These are phyloP conservation scores for Drosophila conformis DNA, from an alignment of 2,888 invertebrate genomes.

Conservation along the genomic window DNA sequence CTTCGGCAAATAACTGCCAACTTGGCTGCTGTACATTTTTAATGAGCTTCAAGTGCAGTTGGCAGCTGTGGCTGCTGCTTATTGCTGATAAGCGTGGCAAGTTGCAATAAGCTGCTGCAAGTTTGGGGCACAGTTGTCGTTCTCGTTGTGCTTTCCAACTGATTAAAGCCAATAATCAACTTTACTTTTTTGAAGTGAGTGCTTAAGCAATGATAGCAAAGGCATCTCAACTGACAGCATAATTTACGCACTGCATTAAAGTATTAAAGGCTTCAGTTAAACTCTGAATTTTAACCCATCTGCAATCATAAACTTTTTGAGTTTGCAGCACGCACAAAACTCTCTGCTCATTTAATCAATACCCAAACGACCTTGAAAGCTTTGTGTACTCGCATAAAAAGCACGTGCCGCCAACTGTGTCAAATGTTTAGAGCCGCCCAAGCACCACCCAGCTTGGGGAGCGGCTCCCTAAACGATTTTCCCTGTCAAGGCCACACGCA, in stretches of 20 bases:
- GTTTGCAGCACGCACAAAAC: slow-evolving; percentile 21
- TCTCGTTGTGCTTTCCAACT: slow-evolving; percentile 1
- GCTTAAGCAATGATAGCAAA: background rate
- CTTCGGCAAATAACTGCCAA: slow-evolving; percentile 47
- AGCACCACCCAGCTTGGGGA: slow-evolving; percentile 32
- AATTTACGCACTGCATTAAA: background rate
- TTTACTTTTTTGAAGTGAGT: background rate
- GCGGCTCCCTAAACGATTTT: slow-evolving; percentile 63
- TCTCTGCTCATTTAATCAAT: slow-evolving; percentile 53
- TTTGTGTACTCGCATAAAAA: slow-evolving; percentile 51
- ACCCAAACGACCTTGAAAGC: slow-evolving; percentile 61
- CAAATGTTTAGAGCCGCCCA: slow-evolving; percentile 43
- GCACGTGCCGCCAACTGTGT: slow-evolving; percentile 76
- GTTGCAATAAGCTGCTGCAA: slow-evolving; percentile 13
- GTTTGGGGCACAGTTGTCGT: slow-evolving; percentile 20
- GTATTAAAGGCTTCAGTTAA: background rate
- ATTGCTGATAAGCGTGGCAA: slow-evolving; percentile 62
- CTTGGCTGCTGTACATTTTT: slow-evolving; percentile 64
- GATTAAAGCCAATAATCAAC: slow-evolving; percentile 3
- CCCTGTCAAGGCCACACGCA: slow-evolving; percentile 73
- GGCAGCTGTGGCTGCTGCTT: slow-evolving; percentile 59
- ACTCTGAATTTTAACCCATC: background rate
- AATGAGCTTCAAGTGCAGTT: slow-evolving; percentile 76
- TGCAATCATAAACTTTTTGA: slow-evolving; percentile 9
- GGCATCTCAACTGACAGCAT: background rate